A percentile compares a stretch with the other conserved stretches of the same genome.
Conservation (phyloP, 2,888 invertebrate genomes). For the Nasonovia ribisnigri region DNA sequence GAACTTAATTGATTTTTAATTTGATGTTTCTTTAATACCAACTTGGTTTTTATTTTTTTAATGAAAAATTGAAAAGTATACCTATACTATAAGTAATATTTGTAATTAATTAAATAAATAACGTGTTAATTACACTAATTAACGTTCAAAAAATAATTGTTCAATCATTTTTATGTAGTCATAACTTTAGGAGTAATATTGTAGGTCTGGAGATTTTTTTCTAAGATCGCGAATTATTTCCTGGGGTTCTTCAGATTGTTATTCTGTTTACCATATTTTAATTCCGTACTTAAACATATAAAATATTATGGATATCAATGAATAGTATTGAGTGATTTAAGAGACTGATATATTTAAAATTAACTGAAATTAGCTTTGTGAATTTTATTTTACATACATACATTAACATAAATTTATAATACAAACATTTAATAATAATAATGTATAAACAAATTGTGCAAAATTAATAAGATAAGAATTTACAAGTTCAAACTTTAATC, state of each 20-base stretch:
- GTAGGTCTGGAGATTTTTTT: not conserved
- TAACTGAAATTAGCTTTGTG: not conserved
- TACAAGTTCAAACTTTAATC: conserved; percentile 23
- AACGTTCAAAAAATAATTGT: too few species aligned
- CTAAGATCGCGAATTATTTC: not conserved
- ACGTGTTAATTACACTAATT: too few species aligned
- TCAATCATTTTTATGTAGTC: too few species aligned
- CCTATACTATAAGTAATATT: too few species aligned
- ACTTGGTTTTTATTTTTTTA: too few species aligned
- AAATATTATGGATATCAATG: conserved; percentile 9
- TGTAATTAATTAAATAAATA: too few species aligned
- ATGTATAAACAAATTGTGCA: conserved; percentile 15
- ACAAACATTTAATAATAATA: conserved; percentile 16
- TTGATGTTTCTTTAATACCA: too few species aligned
- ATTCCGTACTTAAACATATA: conserved; percentile 19
- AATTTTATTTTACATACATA: not conserved
- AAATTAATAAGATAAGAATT: conserved; percentile 18
- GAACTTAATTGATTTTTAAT: too few species aligned
- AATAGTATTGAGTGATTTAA: conserved; percentile 27
- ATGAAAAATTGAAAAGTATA: too few species aligned
- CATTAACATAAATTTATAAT: not conserved
- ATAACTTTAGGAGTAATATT: too few species aligned
- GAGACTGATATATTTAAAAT: conserved; percentile 24
- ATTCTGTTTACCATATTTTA: conserved; percentile 28
- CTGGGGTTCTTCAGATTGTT: conserved; percentile 17